Conservation (phyloP, 2,888 invertebrate species). For the Cacoxenus indagator region DNA sequence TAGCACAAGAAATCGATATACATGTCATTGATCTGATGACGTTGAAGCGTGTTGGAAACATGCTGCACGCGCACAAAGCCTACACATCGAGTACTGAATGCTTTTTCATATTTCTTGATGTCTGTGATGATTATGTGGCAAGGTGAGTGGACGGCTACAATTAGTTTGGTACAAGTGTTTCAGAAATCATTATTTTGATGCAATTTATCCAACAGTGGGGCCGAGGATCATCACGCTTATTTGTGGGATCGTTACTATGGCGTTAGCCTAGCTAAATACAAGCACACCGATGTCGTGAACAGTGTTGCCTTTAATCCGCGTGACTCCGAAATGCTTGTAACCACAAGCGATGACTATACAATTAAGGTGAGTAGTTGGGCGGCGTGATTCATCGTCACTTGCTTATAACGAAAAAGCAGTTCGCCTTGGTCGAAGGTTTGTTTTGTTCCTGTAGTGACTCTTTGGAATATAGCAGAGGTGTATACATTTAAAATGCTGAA, state of each 20-base stretch:
- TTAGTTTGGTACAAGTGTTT: neutral
- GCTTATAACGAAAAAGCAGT: no score
- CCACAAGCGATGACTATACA: conserved; percentile 85
- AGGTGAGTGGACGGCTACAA: conserved; percentile 75
- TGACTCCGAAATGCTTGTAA: conserved; percentile 85
- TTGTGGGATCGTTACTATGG: conserved; percentile 90
- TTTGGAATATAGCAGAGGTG: no score
- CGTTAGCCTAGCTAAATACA: conserved; percentile 80
- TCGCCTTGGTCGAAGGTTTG: no score
- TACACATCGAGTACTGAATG: conserved; percentile 88
- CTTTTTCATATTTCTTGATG: conserved; percentile 88
- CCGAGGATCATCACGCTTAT: conserved; percentile 86
- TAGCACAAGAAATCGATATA: conserved; percentile 88
- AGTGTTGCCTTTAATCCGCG: conserved; percentile 87
- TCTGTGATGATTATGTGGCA: conserved; percentile 85
- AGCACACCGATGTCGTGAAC: conserved; percentile 85
- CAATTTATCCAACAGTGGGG: conserved; percentile 75
- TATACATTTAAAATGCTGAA: no score
- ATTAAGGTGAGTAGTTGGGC: no score
- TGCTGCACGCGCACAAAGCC: conserved; percentile 84
- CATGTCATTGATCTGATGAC: conserved; percentile 87
- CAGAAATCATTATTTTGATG: conserved; percentile 17
- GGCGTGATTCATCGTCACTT: no score
- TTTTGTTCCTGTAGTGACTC: no score
- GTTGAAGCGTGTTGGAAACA: conserved; percentile 81